phyloP scores from a whole-genome alignment of 2,113 vertebrate genomes.

The Lichenostomus cassidix region DNA sequence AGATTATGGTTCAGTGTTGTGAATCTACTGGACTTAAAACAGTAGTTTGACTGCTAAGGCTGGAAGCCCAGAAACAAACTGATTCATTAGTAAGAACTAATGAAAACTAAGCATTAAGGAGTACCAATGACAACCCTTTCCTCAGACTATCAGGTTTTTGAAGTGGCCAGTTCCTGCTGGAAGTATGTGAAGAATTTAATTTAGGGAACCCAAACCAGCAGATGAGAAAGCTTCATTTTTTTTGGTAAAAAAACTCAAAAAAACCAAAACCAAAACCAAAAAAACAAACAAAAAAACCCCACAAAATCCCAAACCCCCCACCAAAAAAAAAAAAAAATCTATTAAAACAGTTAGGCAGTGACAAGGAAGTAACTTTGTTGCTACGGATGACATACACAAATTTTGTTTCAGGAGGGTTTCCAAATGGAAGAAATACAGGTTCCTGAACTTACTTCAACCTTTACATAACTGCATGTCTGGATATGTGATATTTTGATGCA shows the following conservation, averaged over 20 bases:
- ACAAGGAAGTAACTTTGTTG: neutral
- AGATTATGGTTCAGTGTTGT: neutral
- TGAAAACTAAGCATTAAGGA: neutral
- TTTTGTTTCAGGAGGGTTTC: neutral
- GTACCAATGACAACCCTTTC: neutral
- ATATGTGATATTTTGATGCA: neutral
- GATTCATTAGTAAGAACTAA: neutral
- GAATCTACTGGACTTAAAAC: neutral
- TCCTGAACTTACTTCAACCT: neutral
- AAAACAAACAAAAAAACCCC: no score
- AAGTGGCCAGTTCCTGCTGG: neutral
- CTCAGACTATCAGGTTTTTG: neutral
- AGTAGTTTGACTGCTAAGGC: neutral
- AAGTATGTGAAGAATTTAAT: neutral
- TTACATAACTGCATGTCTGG: neutral
- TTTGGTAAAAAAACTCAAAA: no score
- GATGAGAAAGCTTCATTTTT: neutral
- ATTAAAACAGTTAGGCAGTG: neutral
- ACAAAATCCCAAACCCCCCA: no score
- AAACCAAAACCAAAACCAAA: no score
- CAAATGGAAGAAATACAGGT: neutral
- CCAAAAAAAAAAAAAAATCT: neutral
- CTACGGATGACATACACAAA: neutral
- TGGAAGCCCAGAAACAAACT: rapidly evolving
- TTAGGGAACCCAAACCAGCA: neutral